phyloP scores from a whole-genome alignment of 2,797 vertebrate species.

The Austrolebias charrua region DNA sequence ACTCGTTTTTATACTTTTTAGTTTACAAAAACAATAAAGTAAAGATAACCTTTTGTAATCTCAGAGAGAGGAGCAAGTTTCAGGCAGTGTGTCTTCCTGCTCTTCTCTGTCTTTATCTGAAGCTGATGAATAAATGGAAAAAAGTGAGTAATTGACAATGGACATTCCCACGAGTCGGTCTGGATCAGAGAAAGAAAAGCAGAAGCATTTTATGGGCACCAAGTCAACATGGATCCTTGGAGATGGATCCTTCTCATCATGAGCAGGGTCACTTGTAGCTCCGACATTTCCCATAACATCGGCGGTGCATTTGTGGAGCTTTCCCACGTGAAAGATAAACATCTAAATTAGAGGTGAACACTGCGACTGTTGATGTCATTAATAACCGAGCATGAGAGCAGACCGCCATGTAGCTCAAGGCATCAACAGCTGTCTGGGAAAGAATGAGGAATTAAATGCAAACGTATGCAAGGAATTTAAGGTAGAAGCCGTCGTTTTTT shows the following conservation, averaged over 20 bases:
- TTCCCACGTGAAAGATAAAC: constrained; percentile 31
- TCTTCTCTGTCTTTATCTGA: neutral
- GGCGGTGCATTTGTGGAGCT: constrained; percentile 23
- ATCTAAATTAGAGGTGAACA: constrained; percentile 6
- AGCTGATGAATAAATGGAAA: too few relatives aligned
- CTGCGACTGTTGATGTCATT: constrained; percentile 29
- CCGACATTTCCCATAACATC: constrained; percentile 22
- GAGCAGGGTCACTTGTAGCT: constrained; percentile 20
- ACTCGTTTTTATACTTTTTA: neutral
- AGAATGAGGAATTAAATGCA: neutral
- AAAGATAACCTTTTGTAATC: too few relatives aligned
- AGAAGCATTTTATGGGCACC: neutral
- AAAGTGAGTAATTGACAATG: neutral
- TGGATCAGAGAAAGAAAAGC: neutral
- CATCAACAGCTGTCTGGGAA: constrained; percentile 61
- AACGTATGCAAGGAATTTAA: too few relatives aligned
- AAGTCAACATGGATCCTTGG: neutral
- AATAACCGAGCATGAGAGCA: constrained; percentile 32
- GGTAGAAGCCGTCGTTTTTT: too few relatives aligned
- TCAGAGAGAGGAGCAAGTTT: neutral
- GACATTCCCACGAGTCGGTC: neutral
- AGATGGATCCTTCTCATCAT: constrained; percentile 7
- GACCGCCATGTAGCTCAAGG: constrained; percentile 44
- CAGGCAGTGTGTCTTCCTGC: neutral
- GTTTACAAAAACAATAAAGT: neutral